Base-by-base conservation (phyloP, 2,888 invertebrate species). In the Priocnemis perturbator region DNA sequence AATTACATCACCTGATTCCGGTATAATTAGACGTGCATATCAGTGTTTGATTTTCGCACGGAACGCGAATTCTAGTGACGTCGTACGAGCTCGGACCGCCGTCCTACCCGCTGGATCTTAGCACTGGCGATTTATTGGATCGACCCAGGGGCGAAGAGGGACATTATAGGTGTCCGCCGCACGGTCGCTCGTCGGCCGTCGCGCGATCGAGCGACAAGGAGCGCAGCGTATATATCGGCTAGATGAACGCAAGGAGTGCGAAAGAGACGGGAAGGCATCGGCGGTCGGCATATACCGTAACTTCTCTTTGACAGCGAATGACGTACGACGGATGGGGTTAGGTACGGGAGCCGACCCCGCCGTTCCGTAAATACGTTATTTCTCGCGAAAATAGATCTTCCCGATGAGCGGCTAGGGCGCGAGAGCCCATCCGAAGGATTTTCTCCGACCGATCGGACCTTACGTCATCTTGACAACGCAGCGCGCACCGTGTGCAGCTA, bases 401-500 rank as follows among this genome's bases (percentile, higher is more conserved):
- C 37, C 11, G 37, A 11, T 37, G 37, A 11, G 11, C 7, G 11
- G 26, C n/a, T 26, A 26, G 7, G 7, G 3, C 26, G 26, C 26
- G 26, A 26, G 26, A 7, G 26, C 3, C 26, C 3, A 26, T 7
- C 14, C 14, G 37, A 37, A 9, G 37, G 50, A 71, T 59, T 71
- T 74, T 60, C 58, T 9, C 71, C 26, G 66, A 19, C 9, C 19
- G 45, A 63, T 15, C 48, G 60, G 65, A 69, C 72, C 80, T 80
- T 80, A 80, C 79, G 79, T 80, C 79, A 80, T 80, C 78, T 78
- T 78, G 76, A 78, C 78, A 76, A 80, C 79, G 79, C 72, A 78
- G 70, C 73, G 70, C 73, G 70, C 68, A 69, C 73, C 71, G 81
- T 75, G 76, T 74, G 73, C 74, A 70, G 69, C 56, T 67, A 64